Base-by-base conservation (phyloP, 2,888 invertebrate genomes). In the Leucophenga maculata region DNA sequence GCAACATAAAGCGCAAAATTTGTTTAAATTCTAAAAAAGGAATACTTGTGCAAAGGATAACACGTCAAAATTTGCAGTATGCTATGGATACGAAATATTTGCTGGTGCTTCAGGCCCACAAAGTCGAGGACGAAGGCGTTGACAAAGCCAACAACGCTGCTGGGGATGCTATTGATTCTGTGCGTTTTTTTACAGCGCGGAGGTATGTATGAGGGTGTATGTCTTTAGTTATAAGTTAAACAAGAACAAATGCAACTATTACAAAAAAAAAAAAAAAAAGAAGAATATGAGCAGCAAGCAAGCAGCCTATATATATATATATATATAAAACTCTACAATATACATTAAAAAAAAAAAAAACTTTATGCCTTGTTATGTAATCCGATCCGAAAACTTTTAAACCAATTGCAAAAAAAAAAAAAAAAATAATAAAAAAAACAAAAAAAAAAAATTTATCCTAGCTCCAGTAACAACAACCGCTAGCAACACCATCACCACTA, bases 131-230 rank as follows among this genome's bases (percentile, higher is more conserved):
- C 50, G 18, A 50, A 18, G 22, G 22, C n/a, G 44, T 44, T 32
- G 39, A 60, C 39, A 44, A 11, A n/a, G 46, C 14, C 75, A 73
- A 75, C 80, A 74, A 64, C 77, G 70, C 73, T 82, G n/a, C 55
- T 70, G 65, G 75, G 72, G 32, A 67, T 82, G 67, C 75, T 83
- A 75, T 73, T 80, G 76, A 72, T 80, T 74, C 65, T 60, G 32
- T 22, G 55, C 26, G 39, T 48, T n/a, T 13, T 48, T n/a, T 13
- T 68, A 39, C 69, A 71, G 62, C 48, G 32, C 67, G 70, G 68
- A 84, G 83, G 83, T 84, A 83, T 75, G 80, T 81, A 71, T 48
- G 69, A 52, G 83, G 82, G 82, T 75, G 80, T 80, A 70, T 48
- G 68, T 55, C 13, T 69, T 54, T 67, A 50, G 69, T 82, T 82